Conservation (phyloP, 2,888 invertebrate genomes). For the Pristionchus exspectatus region DNA sequence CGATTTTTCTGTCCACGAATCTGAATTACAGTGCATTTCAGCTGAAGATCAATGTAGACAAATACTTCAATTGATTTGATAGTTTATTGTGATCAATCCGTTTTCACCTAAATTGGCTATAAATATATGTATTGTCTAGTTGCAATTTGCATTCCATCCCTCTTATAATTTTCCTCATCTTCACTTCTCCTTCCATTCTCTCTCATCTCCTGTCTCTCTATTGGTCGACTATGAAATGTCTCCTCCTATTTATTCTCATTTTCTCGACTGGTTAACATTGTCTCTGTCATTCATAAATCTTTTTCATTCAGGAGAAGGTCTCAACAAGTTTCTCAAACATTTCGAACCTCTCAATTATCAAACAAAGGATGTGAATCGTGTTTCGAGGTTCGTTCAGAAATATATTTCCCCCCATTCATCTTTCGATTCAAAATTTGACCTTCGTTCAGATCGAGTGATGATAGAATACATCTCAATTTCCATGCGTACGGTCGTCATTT, state of each 20-base stretch:
- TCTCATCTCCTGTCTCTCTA: neutral
- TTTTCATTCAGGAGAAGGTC: neutral
- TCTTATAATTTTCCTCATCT: neutral
- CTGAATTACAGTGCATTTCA: too few relatives aligned
- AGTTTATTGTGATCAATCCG: too few relatives aligned
- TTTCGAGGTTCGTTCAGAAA: neutral
- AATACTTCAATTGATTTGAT: too few relatives aligned
- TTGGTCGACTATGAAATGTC: neutral
- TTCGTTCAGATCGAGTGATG: neutral
- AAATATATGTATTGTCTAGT: neutral
- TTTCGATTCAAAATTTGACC: neutral
- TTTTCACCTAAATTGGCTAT: too few relatives aligned
- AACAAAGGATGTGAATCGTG: neutral
- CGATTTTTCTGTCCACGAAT: too few relatives aligned
- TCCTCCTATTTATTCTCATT: neutral
- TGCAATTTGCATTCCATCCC: neutral
- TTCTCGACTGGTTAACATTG: neutral
- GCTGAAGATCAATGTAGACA: too few relatives aligned
- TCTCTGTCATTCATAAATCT: neutral
- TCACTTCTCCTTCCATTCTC: neutral
- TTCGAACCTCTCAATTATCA: constrained; percentile 23
- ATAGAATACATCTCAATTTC: neutral
- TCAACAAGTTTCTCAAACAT: constrained; percentile 28
- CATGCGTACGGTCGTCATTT: neutral
- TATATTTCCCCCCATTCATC: neutral